Evolutionary conservation across 2,797 vertebrate species (phyloP), one percentile per base, ranked within the genome.

Genomic region (Austrolebias charrua): DNA sequence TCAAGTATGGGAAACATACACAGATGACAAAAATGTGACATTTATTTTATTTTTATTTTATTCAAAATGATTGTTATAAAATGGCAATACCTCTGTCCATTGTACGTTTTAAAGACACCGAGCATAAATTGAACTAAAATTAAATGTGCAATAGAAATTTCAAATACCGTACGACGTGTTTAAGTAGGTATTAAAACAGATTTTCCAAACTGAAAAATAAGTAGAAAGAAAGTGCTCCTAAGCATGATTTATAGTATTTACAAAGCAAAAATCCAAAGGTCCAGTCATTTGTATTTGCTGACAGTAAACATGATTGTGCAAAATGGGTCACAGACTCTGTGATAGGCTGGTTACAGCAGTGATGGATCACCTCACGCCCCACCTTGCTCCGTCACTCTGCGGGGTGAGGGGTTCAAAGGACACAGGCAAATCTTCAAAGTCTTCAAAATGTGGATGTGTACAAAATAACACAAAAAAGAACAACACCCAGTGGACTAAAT

Each of bases 241-340:
- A 68, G 69, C 59, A 52, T 55, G 55, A 43, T 40, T 16, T 42
- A 60, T 35, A 42, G 40, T 53, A 56, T 69, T 66, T 33, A 60
- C 52, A 51, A 20, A 50, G 60, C 64, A 55, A 74, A 79, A 76
- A 82, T 69, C 24, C 74, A 80, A 77, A 88, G 82, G 84, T 85
- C 86, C 79, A 74, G 76, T 67, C 77, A 81, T 88, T 86, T 89
- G 79, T 82, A 80, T 76, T 85, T 74, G 82, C 80, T 86, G 81
- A 78, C 75, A 70, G 79, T 84, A 88, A 89, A 86, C 82, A 87
- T 79, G 80, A 81, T 79, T 74, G 78, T 79, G 73, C 78, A 80
- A 76, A 83, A 84, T 77, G 79, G 82, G 77, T 81, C 83, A n/a
- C n/a, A 55, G 79, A 72, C 83, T 82, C 79, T 79, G 87, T 88